Percentiles rank a stretch among this genome's conserved stretches.
These are phyloP conservation scores for Epirrita christyi DNA, from an alignment of 2,888 invertebrate species.

Conservation along the genomic window DNA sequence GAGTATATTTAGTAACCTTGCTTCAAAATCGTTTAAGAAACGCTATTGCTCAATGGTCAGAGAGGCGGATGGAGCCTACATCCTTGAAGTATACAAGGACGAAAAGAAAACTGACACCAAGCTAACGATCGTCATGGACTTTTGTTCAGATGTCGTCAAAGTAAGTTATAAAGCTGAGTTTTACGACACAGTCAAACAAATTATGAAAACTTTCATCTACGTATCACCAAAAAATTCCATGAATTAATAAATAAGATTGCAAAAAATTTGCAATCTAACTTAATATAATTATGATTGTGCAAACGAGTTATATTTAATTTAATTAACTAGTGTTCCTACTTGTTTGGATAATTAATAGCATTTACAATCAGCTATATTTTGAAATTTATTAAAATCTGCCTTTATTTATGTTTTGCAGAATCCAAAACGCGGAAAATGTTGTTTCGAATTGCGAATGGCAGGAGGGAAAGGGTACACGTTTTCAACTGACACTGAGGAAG, in stretches of 20 bases:
- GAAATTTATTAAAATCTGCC: not conserved
- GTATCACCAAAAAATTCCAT: conserved; percentile 16
- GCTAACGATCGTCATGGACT: conserved; percentile 96
- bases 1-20: conserved; percentile 95
- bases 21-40: conserved; percentile 96
- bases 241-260: not conserved
- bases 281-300: not conserved
- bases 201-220: not conserved
- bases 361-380: not conserved
- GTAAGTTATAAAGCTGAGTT: conserved; percentile 66
- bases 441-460: conserved; percentile 95
- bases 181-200: too few relatives aligned
- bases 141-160: conserved; percentile 94
- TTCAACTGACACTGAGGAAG: conserved; percentile 94
- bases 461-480: conserved; percentile 94
- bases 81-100: conserved; percentile 96
- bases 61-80: conserved; percentile 96
- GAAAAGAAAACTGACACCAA: conserved; percentile 96
- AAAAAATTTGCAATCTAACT: not conserved
- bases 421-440: conserved; percentile 92
- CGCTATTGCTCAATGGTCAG: conserved; percentile 94
- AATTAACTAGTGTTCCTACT: not conserved
- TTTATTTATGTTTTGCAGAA: conserved; percentile 81
- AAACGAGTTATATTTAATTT: not conserved
- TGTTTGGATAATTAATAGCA: not conserved